phyloP scores from a whole-genome alignment of 2,888 invertebrate genomes.

The Coremacera marginata region DNA sequence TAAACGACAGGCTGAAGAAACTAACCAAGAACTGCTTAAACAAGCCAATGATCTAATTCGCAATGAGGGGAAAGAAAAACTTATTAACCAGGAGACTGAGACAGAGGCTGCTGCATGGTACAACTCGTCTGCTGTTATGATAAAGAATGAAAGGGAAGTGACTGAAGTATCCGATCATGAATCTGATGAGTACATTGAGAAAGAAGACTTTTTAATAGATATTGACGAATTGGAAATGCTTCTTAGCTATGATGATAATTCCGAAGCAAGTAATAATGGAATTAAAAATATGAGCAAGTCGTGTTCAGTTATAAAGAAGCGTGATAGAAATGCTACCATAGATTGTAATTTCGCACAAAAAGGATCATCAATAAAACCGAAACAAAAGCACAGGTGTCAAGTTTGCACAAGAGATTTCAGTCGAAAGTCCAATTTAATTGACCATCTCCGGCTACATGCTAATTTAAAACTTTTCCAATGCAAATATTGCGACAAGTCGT shows the following conservation, averaged over 20 bases:
- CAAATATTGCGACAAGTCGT: conserved; percentile 51
- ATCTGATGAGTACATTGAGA: background rate
- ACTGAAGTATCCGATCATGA: too few species aligned
- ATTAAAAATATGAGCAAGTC: background rate
- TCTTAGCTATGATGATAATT: background rate
- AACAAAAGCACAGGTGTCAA: conserved; percentile 44
- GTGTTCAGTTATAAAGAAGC: background rate
- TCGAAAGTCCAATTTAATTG: conserved; percentile 51
- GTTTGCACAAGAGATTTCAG: conserved; percentile 51
- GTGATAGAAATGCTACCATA: background rate
- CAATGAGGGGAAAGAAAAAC: background rate
- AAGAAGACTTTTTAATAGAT: background rate
- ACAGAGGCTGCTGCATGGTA: background rate
- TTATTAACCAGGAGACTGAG: background rate
- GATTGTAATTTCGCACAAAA: background rate
- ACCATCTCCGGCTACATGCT: conserved; percentile 54
- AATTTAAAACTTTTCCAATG: conserved; percentile 53
- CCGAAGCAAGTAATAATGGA: background rate
- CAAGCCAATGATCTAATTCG: background rate
- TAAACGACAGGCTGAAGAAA: conserved; percentile 42
- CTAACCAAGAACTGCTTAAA: conserved; percentile 32
- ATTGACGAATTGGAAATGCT: background rate
- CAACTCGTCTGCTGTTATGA: background rate
- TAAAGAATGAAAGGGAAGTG: background rate
- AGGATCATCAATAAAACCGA: background rate